A percentile compares a stretch with the other conserved stretches of the same genome.
Conservation (phyloP, 2,797 vertebrate genomes). For the Danio aesculapii region DNA sequence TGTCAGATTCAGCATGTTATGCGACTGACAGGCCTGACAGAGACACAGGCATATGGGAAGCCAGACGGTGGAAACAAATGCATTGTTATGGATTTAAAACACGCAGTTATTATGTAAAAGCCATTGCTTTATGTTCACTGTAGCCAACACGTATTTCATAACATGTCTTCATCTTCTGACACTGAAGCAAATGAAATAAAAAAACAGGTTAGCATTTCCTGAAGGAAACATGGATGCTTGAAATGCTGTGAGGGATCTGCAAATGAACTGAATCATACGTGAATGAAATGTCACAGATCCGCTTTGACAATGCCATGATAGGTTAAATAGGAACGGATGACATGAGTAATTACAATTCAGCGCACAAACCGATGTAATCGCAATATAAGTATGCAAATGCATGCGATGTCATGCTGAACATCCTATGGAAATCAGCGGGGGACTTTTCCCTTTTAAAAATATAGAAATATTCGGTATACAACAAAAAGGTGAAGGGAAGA, state of each 20-base stretch:
- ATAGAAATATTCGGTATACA: too few species aligned
- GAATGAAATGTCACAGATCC: not conserved
- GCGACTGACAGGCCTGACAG: not conserved
- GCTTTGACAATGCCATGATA: not conserved
- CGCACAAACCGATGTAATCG: not conserved
- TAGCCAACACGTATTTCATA: slow-evolving; percentile 1
- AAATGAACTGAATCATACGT: not conserved
- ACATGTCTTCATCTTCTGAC: not conserved
- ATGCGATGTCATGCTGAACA: not conserved
- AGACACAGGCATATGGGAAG: not conserved
- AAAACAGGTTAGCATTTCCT: not conserved
- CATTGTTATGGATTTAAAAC: slow-evolving; percentile 2
- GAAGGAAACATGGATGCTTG: slow-evolving; percentile 49
- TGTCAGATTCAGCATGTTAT: slow-evolving; percentile 30
- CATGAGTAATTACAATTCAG: not conserved
- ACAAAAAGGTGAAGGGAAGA: too few species aligned
- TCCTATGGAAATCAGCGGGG: not conserved
- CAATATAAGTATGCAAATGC: not conserved
- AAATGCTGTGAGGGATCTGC: not conserved
- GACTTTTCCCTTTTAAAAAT: not conserved
- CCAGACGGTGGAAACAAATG: not conserved
- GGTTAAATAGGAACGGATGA: not conserved
- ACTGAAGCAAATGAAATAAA: not conserved
- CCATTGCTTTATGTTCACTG: not conserved
- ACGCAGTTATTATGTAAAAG: not conserved